Evolutionary conservation across 1,140 invertebrate genomes (phyloP).

Genomic region (Hesperophylax magnus): DNA sequence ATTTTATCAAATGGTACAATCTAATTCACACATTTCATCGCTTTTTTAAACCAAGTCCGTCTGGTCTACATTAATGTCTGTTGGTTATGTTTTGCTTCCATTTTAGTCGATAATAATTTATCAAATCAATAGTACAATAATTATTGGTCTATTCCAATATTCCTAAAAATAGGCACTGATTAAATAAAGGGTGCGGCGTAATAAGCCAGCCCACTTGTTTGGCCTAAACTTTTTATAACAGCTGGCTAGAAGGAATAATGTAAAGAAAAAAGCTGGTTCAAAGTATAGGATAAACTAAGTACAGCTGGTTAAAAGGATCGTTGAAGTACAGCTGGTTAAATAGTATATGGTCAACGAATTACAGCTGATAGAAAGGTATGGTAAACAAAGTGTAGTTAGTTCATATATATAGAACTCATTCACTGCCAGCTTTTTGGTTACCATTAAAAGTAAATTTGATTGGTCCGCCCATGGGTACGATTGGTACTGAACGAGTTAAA

Average conservation of each 20-base stretch:
- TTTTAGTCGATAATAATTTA: neutral
- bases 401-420: no score
- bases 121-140: neutral
- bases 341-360: no score
- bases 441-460: no score
- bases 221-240: neutral
- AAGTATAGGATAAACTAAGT: no score
- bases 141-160: slow-evolving; percentile 6
- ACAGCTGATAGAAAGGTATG: no score
- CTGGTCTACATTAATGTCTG: neutral
- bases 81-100: neutral
- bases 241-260: no score
- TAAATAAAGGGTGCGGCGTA: neutral
- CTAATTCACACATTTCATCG: neutral
- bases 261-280: neutral
- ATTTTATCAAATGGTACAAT: neutral
- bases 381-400: no score
- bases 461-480: no score
- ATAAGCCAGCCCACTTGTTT: neutral
- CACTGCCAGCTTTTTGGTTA: no score
- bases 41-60: slow-evolving; percentile 8
- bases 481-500: no score
- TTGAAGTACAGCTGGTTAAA: no score
- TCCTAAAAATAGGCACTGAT: slow-evolving; percentile 14
- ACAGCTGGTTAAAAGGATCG: no score